phyloP scores from a whole-genome alignment of 2,888 invertebrate species.

The Unio pictorum region DNA sequence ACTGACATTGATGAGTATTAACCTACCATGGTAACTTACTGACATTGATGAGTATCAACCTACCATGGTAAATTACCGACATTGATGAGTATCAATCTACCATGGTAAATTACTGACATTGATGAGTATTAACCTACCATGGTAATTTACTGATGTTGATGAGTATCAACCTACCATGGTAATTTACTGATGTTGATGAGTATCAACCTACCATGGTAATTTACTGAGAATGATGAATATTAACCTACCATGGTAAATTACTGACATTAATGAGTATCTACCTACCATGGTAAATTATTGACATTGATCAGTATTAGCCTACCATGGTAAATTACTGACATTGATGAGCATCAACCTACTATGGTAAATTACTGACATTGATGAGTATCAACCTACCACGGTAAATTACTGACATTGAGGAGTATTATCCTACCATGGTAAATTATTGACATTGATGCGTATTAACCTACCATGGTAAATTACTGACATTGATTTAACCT shows the following conservation, averaged over 20 bases:
- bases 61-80: slow-evolving; percentile 48
- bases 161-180: slow-evolving; percentile 56
- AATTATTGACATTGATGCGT: slow-evolving; percentile 49
- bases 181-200: slow-evolving; percentile 48
- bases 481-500: slow-evolving; percentile 13
- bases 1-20: slow-evolving; percentile 49
- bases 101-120: slow-evolving; percentile 48
- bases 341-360: slow-evolving; percentile 57
- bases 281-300: slow-evolving; percentile 57
- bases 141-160: slow-evolving; percentile 53
- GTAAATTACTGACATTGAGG: slow-evolving; percentile 54
- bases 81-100: slow-evolving; percentile 58
- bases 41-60: slow-evolving; percentile 53
- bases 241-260: slow-evolving; percentile 55
- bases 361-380: slow-evolving; percentile 52
- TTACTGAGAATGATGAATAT: slow-evolving; percentile 40
- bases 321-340: no score
- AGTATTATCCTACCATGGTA: slow-evolving; percentile 56
- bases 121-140: slow-evolving; percentile 56
- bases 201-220: slow-evolving; percentile 57
- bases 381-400: slow-evolving; percentile 53
- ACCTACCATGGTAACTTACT: slow-evolving; percentile 53
- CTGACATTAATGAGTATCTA: slow-evolving; percentile 48
- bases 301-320: slow-evolving; percentile 55
- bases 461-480: slow-evolving; percentile 57